These are phyloP conservation scores for Eumerus sabulonum DNA, from an alignment of 2,888 invertebrate genomes.

Conservation along the genomic window DNA sequence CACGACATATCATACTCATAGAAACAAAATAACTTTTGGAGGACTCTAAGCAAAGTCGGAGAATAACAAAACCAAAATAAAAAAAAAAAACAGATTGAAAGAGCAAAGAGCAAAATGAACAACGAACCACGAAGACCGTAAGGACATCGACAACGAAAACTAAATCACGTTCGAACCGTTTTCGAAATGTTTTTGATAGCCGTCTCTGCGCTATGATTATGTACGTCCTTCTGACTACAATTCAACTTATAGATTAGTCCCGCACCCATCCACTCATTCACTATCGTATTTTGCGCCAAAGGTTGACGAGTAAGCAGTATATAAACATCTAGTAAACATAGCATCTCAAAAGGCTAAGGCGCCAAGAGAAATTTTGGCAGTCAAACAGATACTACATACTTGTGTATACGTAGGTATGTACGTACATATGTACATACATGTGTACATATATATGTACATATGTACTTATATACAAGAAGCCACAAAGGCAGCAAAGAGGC, in stretches of 20 bases:
- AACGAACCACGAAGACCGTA: conserved; percentile 23
- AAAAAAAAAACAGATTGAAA: conserved; percentile 9
- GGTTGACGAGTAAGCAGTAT: conserved; percentile 6
- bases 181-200: conserved; percentile 56
- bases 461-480: no score
- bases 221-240: conserved; percentile 43
- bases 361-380: conserved; percentile 7
- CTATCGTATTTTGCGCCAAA: conserved; percentile 1
- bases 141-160: conserved; percentile 23
- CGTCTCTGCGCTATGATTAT: conserved; percentile 48
- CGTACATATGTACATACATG: no score
- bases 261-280: conserved; percentile 19
- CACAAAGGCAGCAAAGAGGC: neutral
- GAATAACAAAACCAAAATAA: conserved; percentile 1
- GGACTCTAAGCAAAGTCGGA: conserved; percentile 28
- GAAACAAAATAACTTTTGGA: neutral
- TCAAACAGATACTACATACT: conserved; percentile 36
- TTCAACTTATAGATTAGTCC: conserved; percentile 41
- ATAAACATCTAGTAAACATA: neutral
- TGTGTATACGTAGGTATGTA: no score
- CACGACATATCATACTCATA: no score
- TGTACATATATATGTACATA: no score
- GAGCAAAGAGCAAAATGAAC: conserved; percentile 29
- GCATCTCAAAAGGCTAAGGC: neutral
- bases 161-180: conserved; percentile 55